Evolutionary conservation across 1,140 invertebrate species (phyloP).

Genomic region (Batillaria attramentaria): DNA sequence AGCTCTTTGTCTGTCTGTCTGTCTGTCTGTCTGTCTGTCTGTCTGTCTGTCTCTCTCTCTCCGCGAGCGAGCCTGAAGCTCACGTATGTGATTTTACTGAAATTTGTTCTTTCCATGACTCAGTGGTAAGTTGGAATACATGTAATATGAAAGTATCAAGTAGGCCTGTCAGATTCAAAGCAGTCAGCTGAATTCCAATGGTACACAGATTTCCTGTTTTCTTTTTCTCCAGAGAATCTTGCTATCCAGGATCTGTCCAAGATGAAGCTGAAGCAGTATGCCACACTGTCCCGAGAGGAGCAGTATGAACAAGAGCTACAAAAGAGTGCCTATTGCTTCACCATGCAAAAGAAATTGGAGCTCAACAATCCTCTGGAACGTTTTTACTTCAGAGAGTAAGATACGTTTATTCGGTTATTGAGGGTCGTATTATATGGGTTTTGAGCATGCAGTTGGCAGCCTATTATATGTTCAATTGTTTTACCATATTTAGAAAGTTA

Average conservation of each 20-base stretch:
- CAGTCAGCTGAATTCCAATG: too few species aligned
- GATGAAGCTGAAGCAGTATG: conserved; percentile 17
- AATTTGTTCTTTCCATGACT: background rate
- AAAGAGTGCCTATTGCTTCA: conserved; percentile 30
- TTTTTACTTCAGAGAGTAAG: conserved; percentile 36
- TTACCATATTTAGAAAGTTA: too few species aligned
- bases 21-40: too few species aligned
- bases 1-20: too few species aligned
- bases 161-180: background rate
- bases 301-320: conserved; percentile 41
- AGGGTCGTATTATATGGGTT: background rate
- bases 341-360: conserved; percentile 32
- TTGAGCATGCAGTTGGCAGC: background rate
- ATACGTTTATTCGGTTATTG: too few species aligned
- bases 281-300: conserved; percentile 37
- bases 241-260: conserved; percentile 35
- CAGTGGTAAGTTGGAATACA: background rate
- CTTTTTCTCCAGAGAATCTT: conserved; percentile 31
- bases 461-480: too few species aligned
- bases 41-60: background rate
- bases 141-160: background rate
- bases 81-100: background rate
- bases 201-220: background rate
- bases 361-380: conserved; percentile 31
- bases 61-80: background rate